Percentiles rank a stretch among this genome's conserved stretches.
These are phyloP conservation scores for Itoplectis maculator DNA, from an alignment of 2,888 invertebrate genomes.

Conservation along the genomic window DNA sequence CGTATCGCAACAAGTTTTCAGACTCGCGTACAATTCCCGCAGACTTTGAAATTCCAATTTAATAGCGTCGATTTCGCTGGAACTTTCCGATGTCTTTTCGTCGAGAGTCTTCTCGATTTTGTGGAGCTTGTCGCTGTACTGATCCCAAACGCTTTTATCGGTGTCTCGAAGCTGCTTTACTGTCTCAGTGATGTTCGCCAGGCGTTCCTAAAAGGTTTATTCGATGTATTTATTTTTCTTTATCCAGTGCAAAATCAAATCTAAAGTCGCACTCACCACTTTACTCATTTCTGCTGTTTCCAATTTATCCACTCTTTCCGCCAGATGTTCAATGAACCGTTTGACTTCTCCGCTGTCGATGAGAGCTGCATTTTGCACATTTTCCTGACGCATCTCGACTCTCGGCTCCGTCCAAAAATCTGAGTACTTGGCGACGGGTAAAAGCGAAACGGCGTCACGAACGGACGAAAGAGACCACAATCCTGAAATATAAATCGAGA, in stretches of 20 bases:
- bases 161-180: slow-evolving; percentile 69
- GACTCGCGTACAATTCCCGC: slow-evolving; percentile 73
- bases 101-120: slow-evolving; percentile 53
- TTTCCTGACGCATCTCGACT: background rate
- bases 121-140: slow-evolving; percentile 71
- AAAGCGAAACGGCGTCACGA: slow-evolving; percentile 55
- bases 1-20: slow-evolving; percentile 77
- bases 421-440: slow-evolving; percentile 3
- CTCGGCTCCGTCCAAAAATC: background rate
- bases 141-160: slow-evolving; percentile 69
- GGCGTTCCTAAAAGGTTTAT: slow-evolving; percentile 70
- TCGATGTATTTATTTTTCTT: background rate
- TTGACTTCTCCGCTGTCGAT: slow-evolving; percentile 66
- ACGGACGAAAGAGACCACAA: slow-evolving; percentile 73
- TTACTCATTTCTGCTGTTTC: slow-evolving; percentile 71
- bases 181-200: slow-evolving; percentile 71
- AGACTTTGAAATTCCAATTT: slow-evolving; percentile 77
- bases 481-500: slow-evolving; percentile 73
- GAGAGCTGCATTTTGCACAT: background rate
- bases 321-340: slow-evolving; percentile 71
- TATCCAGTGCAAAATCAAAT: background rate
- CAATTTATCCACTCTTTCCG: slow-evolving; percentile 74
- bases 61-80: slow-evolving; percentile 74
- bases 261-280: slow-evolving; percentile 64
- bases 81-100: slow-evolving; percentile 55